phyloP scores from a whole-genome alignment of 2,888 invertebrate species.

The Spilosoma lubricipeda region DNA sequence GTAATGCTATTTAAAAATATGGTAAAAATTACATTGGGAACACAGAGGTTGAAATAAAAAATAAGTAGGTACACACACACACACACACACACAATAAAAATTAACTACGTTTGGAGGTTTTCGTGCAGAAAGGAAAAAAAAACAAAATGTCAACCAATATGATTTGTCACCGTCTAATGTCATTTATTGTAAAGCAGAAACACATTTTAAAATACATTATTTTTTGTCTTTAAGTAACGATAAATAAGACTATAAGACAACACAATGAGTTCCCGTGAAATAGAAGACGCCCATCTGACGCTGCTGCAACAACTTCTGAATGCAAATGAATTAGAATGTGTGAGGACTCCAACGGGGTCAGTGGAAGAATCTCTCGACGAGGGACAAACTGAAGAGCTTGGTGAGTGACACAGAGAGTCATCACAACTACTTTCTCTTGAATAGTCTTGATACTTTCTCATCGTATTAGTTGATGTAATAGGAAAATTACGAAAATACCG shows the following conservation, averaged over 20 bases:
- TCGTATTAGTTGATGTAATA: not conserved
- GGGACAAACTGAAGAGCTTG: conserved; percentile 54
- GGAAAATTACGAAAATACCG: not conserved
- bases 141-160: not conserved
- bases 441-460: too few species aligned
- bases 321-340: conserved; percentile 68
- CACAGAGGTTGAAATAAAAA: too few species aligned
- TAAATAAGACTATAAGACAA: not conserved
- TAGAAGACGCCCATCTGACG: conserved; percentile 63
- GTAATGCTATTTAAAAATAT: too few species aligned
- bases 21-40: too few species aligned
- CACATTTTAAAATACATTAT: not conserved
- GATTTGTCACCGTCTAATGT: not conserved
- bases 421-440: too few species aligned
- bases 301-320: conserved; percentile 61
- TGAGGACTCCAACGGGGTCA: conserved; percentile 46
- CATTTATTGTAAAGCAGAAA: not conserved
- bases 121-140: not conserved
- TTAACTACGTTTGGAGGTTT: not conserved
- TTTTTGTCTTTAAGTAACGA: not conserved
- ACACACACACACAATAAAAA: too few species aligned
- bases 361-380: conserved; percentile 38
- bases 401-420: conserved; percentile 45
- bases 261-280: conserved; percentile 66
- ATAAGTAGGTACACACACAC: too few species aligned